A percentile compares a stretch with the other conserved stretches of the same genome.
phyloP scores from a whole-genome alignment of 1,140 invertebrate genomes.

The Spodoptera frugiperda region DNA sequence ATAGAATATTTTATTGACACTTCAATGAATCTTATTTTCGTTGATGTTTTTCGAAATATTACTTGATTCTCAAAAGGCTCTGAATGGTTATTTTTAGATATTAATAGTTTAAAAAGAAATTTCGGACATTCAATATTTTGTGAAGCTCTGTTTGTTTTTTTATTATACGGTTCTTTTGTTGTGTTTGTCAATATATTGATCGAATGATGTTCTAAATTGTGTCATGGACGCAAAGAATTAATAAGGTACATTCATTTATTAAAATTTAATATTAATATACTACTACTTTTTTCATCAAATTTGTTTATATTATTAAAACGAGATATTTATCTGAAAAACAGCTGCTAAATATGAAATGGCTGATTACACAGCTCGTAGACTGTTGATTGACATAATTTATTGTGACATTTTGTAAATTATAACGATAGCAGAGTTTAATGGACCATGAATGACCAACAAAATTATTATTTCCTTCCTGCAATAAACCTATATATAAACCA shows the following conservation, averaged over 20 bases:
- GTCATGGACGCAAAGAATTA: no score
- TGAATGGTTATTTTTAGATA: background rate
- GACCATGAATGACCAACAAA: background rate
- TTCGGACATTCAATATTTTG: no score
- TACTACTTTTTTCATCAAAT: no score
- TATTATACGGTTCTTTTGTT: no score
- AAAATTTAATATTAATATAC: no score
- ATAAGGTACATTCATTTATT: no score
- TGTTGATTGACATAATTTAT: conserved; percentile 6
- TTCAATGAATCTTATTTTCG: background rate
- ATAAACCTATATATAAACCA: conserved; percentile 1
- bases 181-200: no score
- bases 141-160: no score
- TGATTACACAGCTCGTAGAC: background rate
- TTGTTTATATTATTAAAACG: no score
- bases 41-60: background rate
- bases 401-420: background rate
- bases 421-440: conserved; percentile 1
- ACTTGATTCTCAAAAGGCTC: background rate
- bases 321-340: no score
- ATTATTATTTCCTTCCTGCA: conserved; percentile 4
- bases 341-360: background rate
- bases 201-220: no score
- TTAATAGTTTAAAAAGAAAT: no score
- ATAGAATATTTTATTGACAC: background rate